Percentiles rank a stretch among this genome's conserved stretches.
phyloP scores from a whole-genome alignment of 2,113 vertebrate species.

The Perccottus glenii region DNA sequence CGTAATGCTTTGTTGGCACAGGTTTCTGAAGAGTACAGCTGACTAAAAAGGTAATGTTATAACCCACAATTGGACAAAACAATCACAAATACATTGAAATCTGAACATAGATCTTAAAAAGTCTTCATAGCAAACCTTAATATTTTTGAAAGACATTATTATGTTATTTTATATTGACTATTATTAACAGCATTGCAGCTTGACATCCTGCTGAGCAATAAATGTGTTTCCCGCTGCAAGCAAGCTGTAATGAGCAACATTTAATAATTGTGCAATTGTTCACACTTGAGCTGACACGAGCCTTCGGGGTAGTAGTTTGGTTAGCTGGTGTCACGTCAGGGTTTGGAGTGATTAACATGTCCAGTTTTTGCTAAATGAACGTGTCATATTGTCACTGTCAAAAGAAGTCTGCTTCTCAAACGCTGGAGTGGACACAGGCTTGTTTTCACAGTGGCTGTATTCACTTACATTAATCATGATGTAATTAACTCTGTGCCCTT shows the following conservation, averaged over 20 bases:
- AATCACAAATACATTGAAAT: no score
- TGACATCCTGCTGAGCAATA: not conserved
- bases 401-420: not conserved
- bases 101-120: no score
- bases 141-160: not conserved
- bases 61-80: no score
- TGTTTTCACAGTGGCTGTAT: constrained; percentile 6
- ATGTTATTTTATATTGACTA: not conserved
- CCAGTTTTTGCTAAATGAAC: not conserved
- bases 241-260: not conserved
- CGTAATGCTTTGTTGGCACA: no score
- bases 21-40: no score
- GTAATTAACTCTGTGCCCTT: constrained; percentile 50
- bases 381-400: not conserved
- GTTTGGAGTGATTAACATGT: not conserved
- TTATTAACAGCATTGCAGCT: not conserved
- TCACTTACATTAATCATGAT: constrained; percentile 30
- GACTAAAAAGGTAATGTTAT: no score
- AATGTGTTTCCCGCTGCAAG: not conserved
- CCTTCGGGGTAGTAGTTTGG: not conserved
- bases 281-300: not conserved
- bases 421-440: not conserved
- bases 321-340: not conserved
- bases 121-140: not conserved
- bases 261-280: not conserved